phyloP scores from a whole-genome alignment of 1,140 invertebrate genomes.

The Drosophila oshimai region DNA sequence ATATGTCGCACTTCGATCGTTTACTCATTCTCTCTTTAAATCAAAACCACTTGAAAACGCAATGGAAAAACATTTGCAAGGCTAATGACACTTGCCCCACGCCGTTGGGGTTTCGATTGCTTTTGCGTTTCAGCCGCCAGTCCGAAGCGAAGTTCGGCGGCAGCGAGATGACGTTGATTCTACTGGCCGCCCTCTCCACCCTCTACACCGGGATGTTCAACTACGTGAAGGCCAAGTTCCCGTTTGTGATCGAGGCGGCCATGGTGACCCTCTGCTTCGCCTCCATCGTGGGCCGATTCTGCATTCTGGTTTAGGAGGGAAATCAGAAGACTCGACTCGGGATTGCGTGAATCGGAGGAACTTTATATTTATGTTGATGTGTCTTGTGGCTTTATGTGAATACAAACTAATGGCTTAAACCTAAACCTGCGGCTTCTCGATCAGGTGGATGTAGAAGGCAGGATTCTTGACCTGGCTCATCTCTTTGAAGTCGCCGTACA shows the following conservation, averaged over 20 bases:
- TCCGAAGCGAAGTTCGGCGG: slow-evolving; percentile 35
- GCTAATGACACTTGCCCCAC: slow-evolving; percentile 34
- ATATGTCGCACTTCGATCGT: slow-evolving; percentile 11
- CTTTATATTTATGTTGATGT: slow-evolving; percentile 34
- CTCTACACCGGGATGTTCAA: slow-evolving; percentile 60
- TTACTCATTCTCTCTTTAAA: neutral
- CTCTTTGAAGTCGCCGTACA: slow-evolving; percentile 92
- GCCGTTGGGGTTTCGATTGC: slow-evolving; percentile 6
- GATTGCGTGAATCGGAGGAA: slow-evolving; percentile 39
- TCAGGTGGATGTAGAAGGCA: slow-evolving; percentile 92
- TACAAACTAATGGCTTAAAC: slow-evolving; percentile 32
- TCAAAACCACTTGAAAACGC: slow-evolving; percentile 5
- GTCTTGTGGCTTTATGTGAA: slow-evolving; percentile 40
- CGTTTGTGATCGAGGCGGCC: slow-evolving; percentile 65
- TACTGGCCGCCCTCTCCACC: slow-evolving; percentile 43
- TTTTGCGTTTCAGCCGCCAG: slow-evolving; percentile 51
- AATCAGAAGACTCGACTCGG: neutral
- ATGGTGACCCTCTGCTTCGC: slow-evolving; percentile 69
- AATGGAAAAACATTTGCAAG: slow-evolving; percentile 48
- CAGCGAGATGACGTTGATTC: slow-evolving; percentile 48
- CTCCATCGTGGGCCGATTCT: slow-evolving; percentile 59
- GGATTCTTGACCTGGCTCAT: slow-evolving; percentile 86
- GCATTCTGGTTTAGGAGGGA: slow-evolving; percentile 30
- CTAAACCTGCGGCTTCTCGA: slow-evolving; percentile 85
- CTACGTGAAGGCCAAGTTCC: slow-evolving; percentile 61